Base-by-base conservation (phyloP, 2,113 vertebrate species). In the Harpagus bidentatus region DNA sequence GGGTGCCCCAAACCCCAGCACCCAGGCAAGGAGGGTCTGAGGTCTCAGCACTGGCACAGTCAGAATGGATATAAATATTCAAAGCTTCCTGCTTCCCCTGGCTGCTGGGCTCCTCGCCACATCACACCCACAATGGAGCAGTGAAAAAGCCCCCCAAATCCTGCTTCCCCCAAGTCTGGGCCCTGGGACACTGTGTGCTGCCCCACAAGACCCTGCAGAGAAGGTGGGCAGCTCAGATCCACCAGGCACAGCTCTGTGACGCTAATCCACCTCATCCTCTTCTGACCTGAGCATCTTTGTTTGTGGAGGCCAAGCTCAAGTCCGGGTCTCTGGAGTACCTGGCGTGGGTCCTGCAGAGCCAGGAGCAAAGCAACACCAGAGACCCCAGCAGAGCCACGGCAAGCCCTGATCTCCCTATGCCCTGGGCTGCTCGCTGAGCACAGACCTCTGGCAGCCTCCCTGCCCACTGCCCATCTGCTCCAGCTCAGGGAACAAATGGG, bases 51-150 rank as follows among this genome's bases (percentile, higher is more conserved):
- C 13, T 0, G 4, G 40, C 71, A 65, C 65, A 56, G 47, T 22
- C 9, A 5, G 31, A 69, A 42, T 0, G 2, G 29, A 59, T 7
- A 18, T 3, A 66, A 53, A 52, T 0, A 1, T 23, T 29, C 0
- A 0, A 63, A 95, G 52, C 10, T 38, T 79, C 25, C 61, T 40
- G 59, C n/a, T 63, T 81, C 34, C 67, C 23, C 31, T 14, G 56
- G 23, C 45, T 86, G 36, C 43, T 76, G 82, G 31, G 55, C 31
- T 94, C 32, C 31, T 90, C 10, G 3, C 29, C 42, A 62, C 50
- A 58, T 11, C 48, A 71, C 45, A 38, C 2, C 9, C 38, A 47
- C 58, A 72, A 10, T 0, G 1, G 29, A 50, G 32, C 0, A 0
- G 14, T 72, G 23, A 9, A 50, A 31, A 36, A 83, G 18, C 4